These are phyloP conservation scores for Palaemon carinicauda DNA, from an alignment of 1,140 invertebrate genomes.

Conservation along the genomic window DNA sequence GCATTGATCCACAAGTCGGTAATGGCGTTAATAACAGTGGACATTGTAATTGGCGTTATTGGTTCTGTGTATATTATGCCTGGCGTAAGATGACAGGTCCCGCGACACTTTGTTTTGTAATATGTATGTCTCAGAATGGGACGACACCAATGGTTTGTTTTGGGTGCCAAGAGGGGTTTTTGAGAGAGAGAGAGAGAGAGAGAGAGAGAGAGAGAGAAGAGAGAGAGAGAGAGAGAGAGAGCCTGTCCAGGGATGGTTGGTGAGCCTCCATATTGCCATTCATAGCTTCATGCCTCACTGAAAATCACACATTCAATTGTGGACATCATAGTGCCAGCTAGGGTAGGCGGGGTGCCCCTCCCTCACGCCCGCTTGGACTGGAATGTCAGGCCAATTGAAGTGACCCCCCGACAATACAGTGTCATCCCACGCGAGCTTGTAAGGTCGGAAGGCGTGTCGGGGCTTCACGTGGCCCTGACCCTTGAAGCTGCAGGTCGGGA, in stretches of 20 bases:
- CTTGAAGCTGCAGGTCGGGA: conserved; percentile 12
- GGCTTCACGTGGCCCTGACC: not conserved
- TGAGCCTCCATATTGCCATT: conserved; percentile 47
- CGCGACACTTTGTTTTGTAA: too few species aligned
- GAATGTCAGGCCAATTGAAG: conserved; percentile 56
- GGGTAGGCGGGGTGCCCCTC: conserved; percentile 36
- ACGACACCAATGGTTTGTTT: too few species aligned
- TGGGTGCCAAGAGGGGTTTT: not conserved
- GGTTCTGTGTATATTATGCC: too few species aligned
- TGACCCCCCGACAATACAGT: conserved; percentile 38
- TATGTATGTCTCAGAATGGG: too few species aligned
- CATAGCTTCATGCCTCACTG: conserved; percentile 55
- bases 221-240: not conserved
- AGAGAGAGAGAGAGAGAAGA: not conserved
- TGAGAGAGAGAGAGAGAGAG: not conserved
- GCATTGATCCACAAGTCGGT: too few species aligned
- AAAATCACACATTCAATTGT: conserved; percentile 56
- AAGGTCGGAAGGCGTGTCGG: conserved; percentile 1
- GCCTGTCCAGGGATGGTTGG: not conserved
- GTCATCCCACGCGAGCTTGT: not conserved
- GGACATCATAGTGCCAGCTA: conserved; percentile 47
- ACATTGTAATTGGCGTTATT: too few species aligned
- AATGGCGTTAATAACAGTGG: too few species aligned
- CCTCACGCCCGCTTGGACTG: conserved; percentile 51
- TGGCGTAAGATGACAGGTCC: too few species aligned